These are phyloP conservation scores for Botrylloides violaceus DNA, from an alignment of 23 tunicate genomes.

Conservation along the genomic window DNA sequence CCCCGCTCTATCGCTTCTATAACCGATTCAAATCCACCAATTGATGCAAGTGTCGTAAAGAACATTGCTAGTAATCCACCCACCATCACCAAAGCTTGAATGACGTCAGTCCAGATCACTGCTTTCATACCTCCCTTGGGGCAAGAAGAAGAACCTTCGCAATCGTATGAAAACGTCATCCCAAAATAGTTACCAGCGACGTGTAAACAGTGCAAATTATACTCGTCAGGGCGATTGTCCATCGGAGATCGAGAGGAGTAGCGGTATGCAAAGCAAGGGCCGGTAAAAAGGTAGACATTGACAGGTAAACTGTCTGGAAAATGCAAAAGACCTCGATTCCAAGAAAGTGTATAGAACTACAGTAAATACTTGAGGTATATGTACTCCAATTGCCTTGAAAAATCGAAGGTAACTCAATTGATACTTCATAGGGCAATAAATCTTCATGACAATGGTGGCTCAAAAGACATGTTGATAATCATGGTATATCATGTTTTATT, in stretches of 20 bases:
- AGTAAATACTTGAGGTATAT: too few relatives aligned
- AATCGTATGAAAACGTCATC: too few relatives aligned
- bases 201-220: neutral
- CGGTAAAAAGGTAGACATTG: neutral
- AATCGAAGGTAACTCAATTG: too few relatives aligned
- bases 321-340: too few relatives aligned
- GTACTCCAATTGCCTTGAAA: too few relatives aligned
- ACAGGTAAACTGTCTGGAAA: neutral
- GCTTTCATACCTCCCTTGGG: conserved; percentile 66
- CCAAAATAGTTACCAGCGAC: neutral
- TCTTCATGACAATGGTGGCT: too few relatives aligned
- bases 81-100: conserved; percentile 54
- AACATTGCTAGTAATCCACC: conserved; percentile 47
- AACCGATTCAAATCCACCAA: conserved; percentile 53
- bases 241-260: neutral
- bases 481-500: too few relatives aligned
- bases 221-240: neutral
- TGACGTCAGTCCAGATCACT: conserved; percentile 73
- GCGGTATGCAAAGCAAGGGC: neutral
- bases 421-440: too few relatives aligned
- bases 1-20: conserved; percentile 11
- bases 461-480: too few relatives aligned
- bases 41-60: conserved; percentile 8
- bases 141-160: neutral
- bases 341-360: too few relatives aligned